A percentile compares a stretch with the other conserved stretches of the same genome.
Evolutionary conservation across 2,113 vertebrate genomes (phyloP).

Genomic region (Dromiciops gliroides): DNA sequence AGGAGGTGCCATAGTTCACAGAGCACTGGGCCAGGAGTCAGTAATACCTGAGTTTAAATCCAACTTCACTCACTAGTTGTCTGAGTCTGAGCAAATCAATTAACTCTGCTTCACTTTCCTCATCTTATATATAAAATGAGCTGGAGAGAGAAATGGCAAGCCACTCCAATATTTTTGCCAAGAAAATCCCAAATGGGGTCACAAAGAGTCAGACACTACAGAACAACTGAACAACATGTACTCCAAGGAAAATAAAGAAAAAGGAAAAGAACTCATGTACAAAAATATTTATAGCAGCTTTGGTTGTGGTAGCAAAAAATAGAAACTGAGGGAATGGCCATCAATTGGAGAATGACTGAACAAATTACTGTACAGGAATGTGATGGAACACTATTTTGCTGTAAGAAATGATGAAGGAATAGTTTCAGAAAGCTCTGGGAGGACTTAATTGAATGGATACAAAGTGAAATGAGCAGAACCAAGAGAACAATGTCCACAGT

Average conservation of each 20-base stretch:
- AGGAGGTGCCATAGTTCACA: background rate
- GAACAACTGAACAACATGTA: background rate
- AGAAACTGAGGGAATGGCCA: background rate
- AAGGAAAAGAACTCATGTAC: background rate
- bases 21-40: background rate
- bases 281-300: background rate
- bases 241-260: background rate
- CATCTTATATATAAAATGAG: background rate
- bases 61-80: no score
- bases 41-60: no score
- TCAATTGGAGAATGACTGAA: background rate
- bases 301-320: background rate
- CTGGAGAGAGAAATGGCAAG: background rate
- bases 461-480: background rate
- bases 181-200: background rate
- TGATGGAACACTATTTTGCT: background rate
- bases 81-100: background rate
- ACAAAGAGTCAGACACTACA: background rate
- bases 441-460: background rate
- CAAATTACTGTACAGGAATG: background rate
- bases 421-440: background rate
- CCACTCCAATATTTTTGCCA: background rate
- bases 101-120: background rate
- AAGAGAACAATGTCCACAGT: background rate
- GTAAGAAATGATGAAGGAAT: background rate